A percentile compares a stretch with the other conserved stretches of the same genome.
Conservation (phyloP, 2,888 invertebrate genomes). For the Caradrina clavipalpis region DNA sequence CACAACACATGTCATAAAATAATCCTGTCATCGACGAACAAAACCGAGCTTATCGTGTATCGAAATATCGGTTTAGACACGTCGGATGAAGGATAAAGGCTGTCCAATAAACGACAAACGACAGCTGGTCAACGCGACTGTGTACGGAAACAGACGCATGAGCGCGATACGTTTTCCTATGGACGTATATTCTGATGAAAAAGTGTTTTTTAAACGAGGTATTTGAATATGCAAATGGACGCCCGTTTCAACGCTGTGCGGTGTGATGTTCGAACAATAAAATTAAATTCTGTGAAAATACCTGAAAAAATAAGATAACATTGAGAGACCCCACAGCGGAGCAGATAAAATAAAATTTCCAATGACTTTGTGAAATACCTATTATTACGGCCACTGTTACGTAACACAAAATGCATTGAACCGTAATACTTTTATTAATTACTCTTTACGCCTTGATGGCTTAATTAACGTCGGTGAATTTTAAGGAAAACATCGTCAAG, state of each 20-base stretch:
- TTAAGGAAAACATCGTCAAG: too few species aligned
- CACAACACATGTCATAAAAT: background rate
- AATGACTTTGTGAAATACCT: background rate
- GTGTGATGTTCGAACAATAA: slow-evolving; percentile 68
- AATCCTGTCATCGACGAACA: slow-evolving; percentile 14
- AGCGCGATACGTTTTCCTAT: slow-evolving; percentile 46
- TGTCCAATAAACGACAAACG: slow-evolving; percentile 46
- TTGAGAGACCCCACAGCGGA: background rate
- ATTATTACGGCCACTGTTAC: background rate
- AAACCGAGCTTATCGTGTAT: slow-evolving; percentile 33
- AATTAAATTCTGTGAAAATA: slow-evolving; percentile 68
- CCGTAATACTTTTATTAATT: background rate
- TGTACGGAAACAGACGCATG: slow-evolving; percentile 36
- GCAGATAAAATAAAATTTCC: slow-evolving; percentile 5
- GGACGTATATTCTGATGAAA: slow-evolving; percentile 64
- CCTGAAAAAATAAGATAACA: slow-evolving; percentile 59
- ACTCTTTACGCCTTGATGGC: too few species aligned
- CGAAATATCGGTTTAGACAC: slow-evolving; percentile 27
- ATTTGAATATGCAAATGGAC: slow-evolving; percentile 74
- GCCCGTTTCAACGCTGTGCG: slow-evolving; percentile 59
- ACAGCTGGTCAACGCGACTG: slow-evolving; percentile 45
- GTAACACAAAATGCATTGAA: background rate
- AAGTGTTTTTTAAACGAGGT: slow-evolving; percentile 67
- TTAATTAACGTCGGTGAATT: too few species aligned
- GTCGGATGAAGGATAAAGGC: slow-evolving; percentile 5